Evolutionary conservation across 2,888 invertebrate genomes (phyloP), one percentile per base, ranked within the genome.

Genomic region (Pheosia tremula): DNA sequence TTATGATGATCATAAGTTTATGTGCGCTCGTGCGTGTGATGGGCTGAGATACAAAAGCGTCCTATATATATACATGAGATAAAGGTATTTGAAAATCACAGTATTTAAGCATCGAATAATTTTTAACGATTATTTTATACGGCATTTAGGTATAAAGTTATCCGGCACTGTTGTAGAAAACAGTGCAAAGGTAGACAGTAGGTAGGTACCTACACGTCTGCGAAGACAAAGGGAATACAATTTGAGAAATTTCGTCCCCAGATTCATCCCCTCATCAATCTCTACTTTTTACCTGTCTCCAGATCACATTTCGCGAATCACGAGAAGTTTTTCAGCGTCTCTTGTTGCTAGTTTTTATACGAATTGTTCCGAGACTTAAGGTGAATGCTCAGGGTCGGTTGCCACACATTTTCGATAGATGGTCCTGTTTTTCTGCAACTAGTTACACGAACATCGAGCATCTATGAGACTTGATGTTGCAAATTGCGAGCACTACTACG

Each of bases 241-340:
- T 47, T 47, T n/a, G 47, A 47, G 47, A 53, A n/a, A 39, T 39
- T 39, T 39, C 39, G 10, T 10, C 38, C 13, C 13, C 10, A 13
- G 39, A 11, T 39, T 39, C n/a, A 37, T 57, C 61, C 63, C 56
- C 61, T 69, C 75, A 75, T 75, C 74, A 55, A 38, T 39, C 55
- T 55, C 54, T 47, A 61, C 49, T 24, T 54, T 57, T 61, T 47
- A 58, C 11, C 54, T 13, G 47, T n/a, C 49, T 47, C 49, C 47
- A 24, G 39, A 57, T 61, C 53, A 55, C 5, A 54, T 52, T 50
- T 59, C 52, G 47, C 47, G 47, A 47, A 8, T 45, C 52, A 5
- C 53, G 11, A 53, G 37, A 24, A 24, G 11, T 53, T 53, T 37
- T 37, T 37, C 50, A 50, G 50, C 50, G 24, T 24, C 50, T 4